These are phyloP conservation scores for Apodemus sylvaticus DNA, from an alignment of 2,113 vertebrate species.

Conservation along the genomic window DNA sequence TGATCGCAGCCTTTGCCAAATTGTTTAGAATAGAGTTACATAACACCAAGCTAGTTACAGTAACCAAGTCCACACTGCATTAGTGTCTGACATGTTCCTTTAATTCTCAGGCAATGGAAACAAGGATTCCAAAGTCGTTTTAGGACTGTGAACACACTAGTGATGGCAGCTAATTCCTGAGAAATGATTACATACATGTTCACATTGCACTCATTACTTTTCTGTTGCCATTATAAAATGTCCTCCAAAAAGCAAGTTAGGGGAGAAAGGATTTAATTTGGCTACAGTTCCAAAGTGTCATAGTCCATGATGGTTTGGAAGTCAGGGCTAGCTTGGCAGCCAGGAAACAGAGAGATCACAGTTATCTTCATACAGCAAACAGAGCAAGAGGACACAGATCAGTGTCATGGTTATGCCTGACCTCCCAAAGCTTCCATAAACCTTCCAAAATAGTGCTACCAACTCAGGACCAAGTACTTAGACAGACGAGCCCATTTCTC, in stretches of 20 bases:
- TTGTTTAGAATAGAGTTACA: slow-evolving; percentile 5
- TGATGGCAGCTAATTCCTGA: not conserved
- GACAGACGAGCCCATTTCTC: not conserved
- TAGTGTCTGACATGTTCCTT: not conserved
- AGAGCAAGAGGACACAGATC: not conserved
- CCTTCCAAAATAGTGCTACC: not conserved
- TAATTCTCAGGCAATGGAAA: slow-evolving; percentile 16
- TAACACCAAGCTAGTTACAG: not conserved
- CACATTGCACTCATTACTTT: not conserved
- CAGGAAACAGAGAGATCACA: not conserved
- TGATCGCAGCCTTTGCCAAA: slow-evolving; percentile 18
- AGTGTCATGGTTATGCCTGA: too few species aligned
- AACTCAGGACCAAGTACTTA: not conserved
- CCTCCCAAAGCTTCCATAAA: not conserved
- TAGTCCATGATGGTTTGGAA: not conserved
- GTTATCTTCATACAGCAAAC: not conserved
- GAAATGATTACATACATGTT: not conserved
- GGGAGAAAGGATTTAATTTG: not conserved
- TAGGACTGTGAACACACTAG: not conserved
- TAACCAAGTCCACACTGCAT: not conserved
- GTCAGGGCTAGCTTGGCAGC: not conserved
- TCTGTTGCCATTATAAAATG: not conserved
- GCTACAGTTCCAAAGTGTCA: not conserved
- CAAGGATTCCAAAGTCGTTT: not conserved
- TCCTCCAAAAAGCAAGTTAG: not conserved